Conservation (phyloP, 2,797 vertebrate genomes). For the Anabacerthia variegaticeps region DNA sequence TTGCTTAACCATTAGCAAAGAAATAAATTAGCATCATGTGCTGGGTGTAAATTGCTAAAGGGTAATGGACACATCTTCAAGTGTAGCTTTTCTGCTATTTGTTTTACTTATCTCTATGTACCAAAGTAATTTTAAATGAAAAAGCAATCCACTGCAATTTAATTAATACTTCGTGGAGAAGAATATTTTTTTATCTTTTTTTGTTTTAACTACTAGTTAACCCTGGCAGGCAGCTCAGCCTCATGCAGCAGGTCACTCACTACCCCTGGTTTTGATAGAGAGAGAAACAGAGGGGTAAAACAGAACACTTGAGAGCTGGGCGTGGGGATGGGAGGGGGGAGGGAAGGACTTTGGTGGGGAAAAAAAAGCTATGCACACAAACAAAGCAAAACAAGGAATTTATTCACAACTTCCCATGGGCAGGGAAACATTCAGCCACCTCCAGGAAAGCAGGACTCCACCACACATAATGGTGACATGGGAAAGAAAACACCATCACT, state of each 20-base stretch:
- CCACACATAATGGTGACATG: rapidly evolving
- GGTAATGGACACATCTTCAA: not conserved
- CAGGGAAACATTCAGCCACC: not conserved
- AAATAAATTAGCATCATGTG: not conserved
- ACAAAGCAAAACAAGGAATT: not conserved
- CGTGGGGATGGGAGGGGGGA: no score
- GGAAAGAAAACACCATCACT: not conserved
- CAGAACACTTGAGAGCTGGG: not conserved
- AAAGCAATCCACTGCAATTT: not conserved
- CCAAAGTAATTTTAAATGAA: not conserved
- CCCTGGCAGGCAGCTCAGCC: not conserved
- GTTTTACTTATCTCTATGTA: not conserved
- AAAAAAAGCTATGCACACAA: not conserved
- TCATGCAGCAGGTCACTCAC: rapidly evolving
- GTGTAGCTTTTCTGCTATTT: not conserved
- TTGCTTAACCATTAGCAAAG: not conserved
- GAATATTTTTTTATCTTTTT: not conserved
- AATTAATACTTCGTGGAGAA: not conserved
- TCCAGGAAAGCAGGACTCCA: not conserved
- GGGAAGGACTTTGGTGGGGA: not conserved
- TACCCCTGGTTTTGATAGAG: rapidly evolving
- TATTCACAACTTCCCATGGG: rapidly evolving
- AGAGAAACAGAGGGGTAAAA: not conserved
- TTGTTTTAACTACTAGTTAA: not conserved
- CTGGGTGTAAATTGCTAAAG: not conserved